A percentile compares a stretch with the other conserved stretches of the same genome.
phyloP scores from a whole-genome alignment of 2,797 vertebrate species.

The Macropus fuliginosus region DNA sequence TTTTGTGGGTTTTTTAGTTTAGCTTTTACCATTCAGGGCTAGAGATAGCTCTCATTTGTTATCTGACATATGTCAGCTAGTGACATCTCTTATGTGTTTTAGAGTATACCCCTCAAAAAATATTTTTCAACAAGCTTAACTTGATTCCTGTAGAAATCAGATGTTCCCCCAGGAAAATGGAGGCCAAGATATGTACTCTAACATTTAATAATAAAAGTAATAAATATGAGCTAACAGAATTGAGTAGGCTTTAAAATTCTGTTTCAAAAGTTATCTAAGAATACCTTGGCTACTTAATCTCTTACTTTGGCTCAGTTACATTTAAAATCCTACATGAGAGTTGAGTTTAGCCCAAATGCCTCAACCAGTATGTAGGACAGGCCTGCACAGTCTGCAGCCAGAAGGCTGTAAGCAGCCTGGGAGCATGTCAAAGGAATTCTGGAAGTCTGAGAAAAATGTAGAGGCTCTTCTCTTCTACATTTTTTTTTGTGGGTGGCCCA shows the following conservation, averaged over 20 bases:
- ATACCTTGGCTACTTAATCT: neutral
- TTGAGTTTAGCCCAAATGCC: conserved; percentile 17
- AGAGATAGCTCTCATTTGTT: conserved; percentile 1
- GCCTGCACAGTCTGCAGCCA: too few relatives aligned
- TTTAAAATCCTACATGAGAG: conserved; percentile 47
- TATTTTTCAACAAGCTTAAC: conserved; percentile 65
- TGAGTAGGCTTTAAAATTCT: conserved; percentile 53
- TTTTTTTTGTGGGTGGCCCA: too few relatives aligned
- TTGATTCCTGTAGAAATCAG: conserved; percentile 57
- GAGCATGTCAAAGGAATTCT: too few relatives aligned
- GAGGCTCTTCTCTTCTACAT: too few relatives aligned
- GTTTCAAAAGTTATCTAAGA: conserved; percentile 34
- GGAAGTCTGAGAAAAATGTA: too few relatives aligned
- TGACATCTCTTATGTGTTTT: conserved; percentile 20
- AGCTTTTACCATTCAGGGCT: conserved; percentile 38
- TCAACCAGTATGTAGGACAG: neutral
- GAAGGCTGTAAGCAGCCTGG: too few relatives aligned
- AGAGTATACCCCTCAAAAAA: conserved; percentile 46
- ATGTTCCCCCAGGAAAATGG: conserved; percentile 26
- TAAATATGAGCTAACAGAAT: conserved; percentile 64
- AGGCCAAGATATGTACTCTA: conserved; percentile 68
- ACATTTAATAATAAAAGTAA: conserved; percentile 77
- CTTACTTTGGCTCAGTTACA: conserved; percentile 10
- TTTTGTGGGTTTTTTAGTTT: conserved; percentile 3
- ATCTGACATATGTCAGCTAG: neutral